phyloP scores from a whole-genome alignment of 1,140 invertebrate genomes.

The Megalopta genalis region DNA sequence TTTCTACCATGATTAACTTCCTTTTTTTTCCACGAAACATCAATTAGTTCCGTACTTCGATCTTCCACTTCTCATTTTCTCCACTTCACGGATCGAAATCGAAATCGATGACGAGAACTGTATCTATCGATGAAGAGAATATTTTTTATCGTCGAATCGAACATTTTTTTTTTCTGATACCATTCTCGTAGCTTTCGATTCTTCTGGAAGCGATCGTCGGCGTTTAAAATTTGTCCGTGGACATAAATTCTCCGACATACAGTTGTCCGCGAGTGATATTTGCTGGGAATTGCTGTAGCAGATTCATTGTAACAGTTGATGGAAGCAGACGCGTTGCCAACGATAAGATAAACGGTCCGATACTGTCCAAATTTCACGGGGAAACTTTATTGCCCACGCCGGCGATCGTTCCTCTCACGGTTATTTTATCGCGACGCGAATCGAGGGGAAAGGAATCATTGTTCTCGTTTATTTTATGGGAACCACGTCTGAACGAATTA shows the following conservation, averaged over 20 bases:
- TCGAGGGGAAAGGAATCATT: constrained; percentile 20
- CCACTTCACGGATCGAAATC: no score
- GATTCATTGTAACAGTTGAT: neutral
- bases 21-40: no score
- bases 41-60: neutral
- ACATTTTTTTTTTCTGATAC: no score
- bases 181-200: no score
- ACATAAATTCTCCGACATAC: no score
- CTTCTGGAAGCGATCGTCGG: no score
- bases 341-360: neutral
- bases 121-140: no score
- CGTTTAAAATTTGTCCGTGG: no score
- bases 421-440: constrained; percentile 8
- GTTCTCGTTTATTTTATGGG: constrained; percentile 20
- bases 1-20: neutral
- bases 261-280: neutral
- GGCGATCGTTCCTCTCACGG: neutral
- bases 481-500: constrained; percentile 19
- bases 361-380: constrained; percentile 2
- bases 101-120: no score
- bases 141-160: no score
- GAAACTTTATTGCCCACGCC: neutral
- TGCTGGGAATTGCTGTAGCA: neutral
- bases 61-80: neutral
- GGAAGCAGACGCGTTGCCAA: no score